A percentile compares a stretch with the other conserved stretches of the same genome.
Evolutionary conservation across 2,797 vertebrate species (phyloP).

Genomic region (Spatula versicolor): DNA sequence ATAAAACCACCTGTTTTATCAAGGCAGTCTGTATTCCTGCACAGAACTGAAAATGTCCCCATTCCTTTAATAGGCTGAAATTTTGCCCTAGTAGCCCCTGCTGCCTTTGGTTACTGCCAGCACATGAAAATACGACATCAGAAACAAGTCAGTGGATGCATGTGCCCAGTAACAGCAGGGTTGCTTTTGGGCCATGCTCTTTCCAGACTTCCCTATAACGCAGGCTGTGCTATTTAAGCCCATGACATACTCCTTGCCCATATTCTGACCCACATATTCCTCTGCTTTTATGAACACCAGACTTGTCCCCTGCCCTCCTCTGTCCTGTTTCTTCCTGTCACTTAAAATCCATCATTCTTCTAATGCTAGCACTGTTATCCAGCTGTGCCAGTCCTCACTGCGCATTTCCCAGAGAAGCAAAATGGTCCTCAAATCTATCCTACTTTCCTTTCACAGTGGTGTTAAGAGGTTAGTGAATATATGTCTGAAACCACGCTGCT

Average conservation of each 20-base stretch:
- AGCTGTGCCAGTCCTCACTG: background rate
- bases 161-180: background rate
- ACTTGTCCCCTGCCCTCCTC: background rate
- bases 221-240: background rate
- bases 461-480: background rate
- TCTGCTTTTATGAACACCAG: background rate
- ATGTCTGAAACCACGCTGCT: background rate
- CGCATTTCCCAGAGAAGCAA: background rate
- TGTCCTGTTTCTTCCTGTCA: background rate
- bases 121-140: background rate
- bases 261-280: background rate
- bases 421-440: background rate
- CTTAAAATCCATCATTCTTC: background rate
- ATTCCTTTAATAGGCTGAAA: background rate
- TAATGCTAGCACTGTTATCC: background rate
- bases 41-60: background rate
- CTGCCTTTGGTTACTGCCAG: background rate
- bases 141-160: fast-evolving
- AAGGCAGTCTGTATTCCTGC: background rate
- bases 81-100: background rate
- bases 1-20: background rate
- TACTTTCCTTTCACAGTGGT: background rate
- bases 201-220: background rate
- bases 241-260: fast-evolving
- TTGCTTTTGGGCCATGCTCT: background rate